Evolutionary conservation across 2,888 invertebrate species (phyloP).

Genomic region (Neoaliturus tenellus): DNA sequence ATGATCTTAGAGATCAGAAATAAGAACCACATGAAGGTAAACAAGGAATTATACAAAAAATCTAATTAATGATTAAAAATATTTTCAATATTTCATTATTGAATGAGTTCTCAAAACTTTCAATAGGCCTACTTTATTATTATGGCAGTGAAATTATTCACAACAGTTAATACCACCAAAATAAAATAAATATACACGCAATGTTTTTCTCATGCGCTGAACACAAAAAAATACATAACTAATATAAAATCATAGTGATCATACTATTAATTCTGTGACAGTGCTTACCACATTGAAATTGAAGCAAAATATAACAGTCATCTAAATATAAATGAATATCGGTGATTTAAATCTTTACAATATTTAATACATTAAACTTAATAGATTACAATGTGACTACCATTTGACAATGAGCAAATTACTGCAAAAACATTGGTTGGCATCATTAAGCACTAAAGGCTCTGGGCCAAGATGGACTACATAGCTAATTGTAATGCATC

Average conservation of each 20-base stretch:
- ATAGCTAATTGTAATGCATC: too few species aligned
- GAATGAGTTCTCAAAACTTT: neutral
- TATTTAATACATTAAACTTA: too few species aligned
- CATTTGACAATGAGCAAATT: too few species aligned
- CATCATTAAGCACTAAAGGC: too few species aligned
- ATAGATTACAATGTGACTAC: too few species aligned
- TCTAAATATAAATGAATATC: too few species aligned
- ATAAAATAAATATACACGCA: neutral
- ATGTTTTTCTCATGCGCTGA: neutral
- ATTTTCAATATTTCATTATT: neutral
- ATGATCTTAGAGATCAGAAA: constrained; percentile 20
- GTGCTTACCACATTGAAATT: neutral
- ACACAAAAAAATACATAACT: neutral
- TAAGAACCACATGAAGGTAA: neutral
- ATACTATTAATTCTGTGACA: neutral
- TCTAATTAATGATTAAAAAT: neutral
- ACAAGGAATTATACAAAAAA: neutral
- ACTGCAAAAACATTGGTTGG: too few species aligned
- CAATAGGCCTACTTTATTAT: neutral
- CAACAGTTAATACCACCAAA: neutral
- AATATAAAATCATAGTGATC: neutral
- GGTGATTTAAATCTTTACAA: too few species aligned
- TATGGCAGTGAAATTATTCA: constrained; percentile 5
- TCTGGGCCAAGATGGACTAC: too few species aligned
- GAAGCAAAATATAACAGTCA: neutral